A percentile compares a stretch with the other conserved stretches of the same genome.
Conservation (phyloP, 2,888 invertebrate species). For the Patella pellucida region DNA sequence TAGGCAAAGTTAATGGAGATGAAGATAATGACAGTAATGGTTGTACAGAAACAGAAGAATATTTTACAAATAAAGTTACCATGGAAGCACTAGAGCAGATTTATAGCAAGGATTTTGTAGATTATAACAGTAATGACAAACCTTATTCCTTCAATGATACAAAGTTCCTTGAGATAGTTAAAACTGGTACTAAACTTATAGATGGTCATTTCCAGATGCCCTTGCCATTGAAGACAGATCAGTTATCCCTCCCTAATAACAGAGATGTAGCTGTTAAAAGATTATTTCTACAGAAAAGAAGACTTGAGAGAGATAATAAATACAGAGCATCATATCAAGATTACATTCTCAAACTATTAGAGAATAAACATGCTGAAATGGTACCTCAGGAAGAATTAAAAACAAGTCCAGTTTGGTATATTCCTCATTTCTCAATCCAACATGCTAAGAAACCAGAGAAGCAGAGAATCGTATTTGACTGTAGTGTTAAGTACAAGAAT, state of each 20-base stretch:
- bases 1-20: conserved; percentile 5
- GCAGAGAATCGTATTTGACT: conserved; percentile 20
- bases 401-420: conserved; percentile 19
- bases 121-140: background rate
- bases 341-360: conserved; percentile 19
- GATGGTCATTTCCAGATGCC: conserved; percentile 4
- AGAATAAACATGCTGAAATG: conserved; percentile 6
- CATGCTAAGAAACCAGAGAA: conserved; percentile 27
- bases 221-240: background rate
- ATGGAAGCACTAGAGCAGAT: background rate
- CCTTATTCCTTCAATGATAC: conserved; percentile 15
- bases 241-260: background rate
- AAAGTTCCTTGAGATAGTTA: conserved; percentile 11
- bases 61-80: background rate
- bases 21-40: background rate
- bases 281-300: background rate
- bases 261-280: conserved; percentile 7
- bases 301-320: background rate
- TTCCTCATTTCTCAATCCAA: conserved; percentile 23
- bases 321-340: conserved; percentile 19
- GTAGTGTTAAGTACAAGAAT: conserved; percentile 14
- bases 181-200: background rate
- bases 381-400: conserved; percentile 2
- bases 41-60: background rate
- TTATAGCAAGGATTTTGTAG: conserved; percentile 13